phyloP scores from a whole-genome alignment of 2,113 vertebrate species.

The Probosciger aterrimus region DNA sequence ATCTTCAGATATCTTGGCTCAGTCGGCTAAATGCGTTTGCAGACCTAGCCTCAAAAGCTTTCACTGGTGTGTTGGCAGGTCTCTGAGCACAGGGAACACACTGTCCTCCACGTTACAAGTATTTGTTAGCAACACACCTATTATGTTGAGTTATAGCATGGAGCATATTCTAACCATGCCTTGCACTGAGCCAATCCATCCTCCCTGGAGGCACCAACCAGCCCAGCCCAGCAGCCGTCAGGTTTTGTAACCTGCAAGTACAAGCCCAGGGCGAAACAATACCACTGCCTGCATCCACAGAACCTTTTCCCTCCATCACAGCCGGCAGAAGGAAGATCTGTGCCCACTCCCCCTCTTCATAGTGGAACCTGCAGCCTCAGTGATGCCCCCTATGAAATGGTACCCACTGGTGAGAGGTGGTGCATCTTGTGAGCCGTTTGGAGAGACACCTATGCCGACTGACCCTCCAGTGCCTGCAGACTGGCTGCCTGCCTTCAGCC shows the following conservation, averaged over 20 bases:
- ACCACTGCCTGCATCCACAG: neutral
- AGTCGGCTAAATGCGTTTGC: neutral
- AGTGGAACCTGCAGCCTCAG: accelerated
- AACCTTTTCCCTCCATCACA: neutral
- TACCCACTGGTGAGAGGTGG: accelerated
- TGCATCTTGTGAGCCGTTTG: accelerated
- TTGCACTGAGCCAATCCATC: neutral
- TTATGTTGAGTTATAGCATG: neutral
- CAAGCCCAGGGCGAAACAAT: neutral
- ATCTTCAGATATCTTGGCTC: neutral
- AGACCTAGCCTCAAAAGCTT: neutral
- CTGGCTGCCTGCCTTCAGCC: neutral
- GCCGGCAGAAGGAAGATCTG: neutral
- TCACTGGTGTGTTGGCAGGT: neutral
- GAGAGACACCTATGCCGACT: neutral
- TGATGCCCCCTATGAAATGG: neutral
- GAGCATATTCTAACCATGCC: neutral
- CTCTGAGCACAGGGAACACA: neutral
- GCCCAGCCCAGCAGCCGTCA: neutral
- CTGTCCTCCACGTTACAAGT: neutral
- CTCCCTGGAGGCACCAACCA: neutral
- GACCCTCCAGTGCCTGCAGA: neutral
- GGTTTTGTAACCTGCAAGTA: neutral
- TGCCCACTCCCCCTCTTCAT: neutral
- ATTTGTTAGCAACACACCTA: neutral